A percentile compares a stretch with the other conserved stretches of the same genome.
Evolutionary conservation across 30 jellyfish, hydroid and myxozoan genomes (phyloP).

Genomic region (Cassiopea xamachana): DNA sequence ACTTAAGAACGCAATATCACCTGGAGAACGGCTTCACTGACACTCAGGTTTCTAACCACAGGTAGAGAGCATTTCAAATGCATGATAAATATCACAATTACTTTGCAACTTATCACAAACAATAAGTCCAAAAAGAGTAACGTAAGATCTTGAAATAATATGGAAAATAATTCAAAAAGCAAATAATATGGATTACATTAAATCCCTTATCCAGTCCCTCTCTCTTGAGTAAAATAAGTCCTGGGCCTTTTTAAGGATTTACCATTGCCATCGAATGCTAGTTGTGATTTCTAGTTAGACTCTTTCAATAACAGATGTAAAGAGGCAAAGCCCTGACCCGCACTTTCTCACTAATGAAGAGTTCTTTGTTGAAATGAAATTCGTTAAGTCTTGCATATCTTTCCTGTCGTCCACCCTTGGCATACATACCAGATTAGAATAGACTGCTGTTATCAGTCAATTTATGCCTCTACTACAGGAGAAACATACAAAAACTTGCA

Average conservation of each 20-base stretch:
- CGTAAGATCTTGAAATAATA: background rate
- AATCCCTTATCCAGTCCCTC: background rate
- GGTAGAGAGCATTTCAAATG: slow-evolving; percentile 1
- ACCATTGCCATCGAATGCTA: background rate
- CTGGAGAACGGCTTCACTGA: slow-evolving; percentile 32
- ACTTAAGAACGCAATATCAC: slow-evolving; percentile 8
- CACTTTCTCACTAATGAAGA: background rate
- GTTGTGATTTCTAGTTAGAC: background rate
- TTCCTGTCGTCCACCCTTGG: background rate
- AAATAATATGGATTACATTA: background rate
- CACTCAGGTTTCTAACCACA: slow-evolving; percentile 38
- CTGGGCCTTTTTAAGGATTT: background rate
- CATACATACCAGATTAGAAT: background rate
- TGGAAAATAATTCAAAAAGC: background rate
- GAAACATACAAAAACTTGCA: slow-evolving; percentile 39
- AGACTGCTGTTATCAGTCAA: background rate
- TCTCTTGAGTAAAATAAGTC: background rate
- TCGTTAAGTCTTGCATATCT: background rate
- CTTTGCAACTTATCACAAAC: too few relatives aligned
- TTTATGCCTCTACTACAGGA: slow-evolving; percentile 32
- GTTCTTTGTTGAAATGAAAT: background rate
- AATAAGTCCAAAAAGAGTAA: background rate
- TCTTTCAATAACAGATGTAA: background rate
- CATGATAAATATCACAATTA: background rate
- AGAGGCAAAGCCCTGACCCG: background rate